Evolutionary conservation across 2,113 vertebrate genomes (phyloP), one percentile per base, ranked within the genome.

Genomic region (Ctenodactylus gundi): DNA sequence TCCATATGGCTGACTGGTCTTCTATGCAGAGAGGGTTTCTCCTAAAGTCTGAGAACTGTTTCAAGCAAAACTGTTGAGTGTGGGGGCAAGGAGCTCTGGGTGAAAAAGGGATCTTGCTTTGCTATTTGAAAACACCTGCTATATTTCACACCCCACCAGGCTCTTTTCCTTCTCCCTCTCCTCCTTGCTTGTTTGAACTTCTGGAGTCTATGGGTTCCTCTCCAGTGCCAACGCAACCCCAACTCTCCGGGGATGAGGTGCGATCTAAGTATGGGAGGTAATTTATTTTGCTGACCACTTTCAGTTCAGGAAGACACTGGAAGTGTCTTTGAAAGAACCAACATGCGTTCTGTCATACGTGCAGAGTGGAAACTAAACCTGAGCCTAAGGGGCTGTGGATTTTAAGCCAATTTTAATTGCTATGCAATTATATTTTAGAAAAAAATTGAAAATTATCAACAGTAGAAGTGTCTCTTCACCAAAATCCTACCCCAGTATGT

Each of bases 381-480:
- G 21, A 49, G 6, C 36, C 49, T 88, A 29, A 84, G 44, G 36
- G 49, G 17, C 31, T 81, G 17, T 44, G 29, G 9, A 29, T 68
- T 85, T 46, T 39, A 60, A 90, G 76, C 81, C 75, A 53, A 55
- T 65, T 49, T 41, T 72, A 81, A 90, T n/a, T n/a, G n/a, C n/a
- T 85, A 81, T 31, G 17, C 39, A 67, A 36, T 85, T 55, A 55
- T 23, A 39, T n/a, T 85, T 51, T 62, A 67, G 60, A 73, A 60
- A 80, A 83, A 91, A 90, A 58, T 80, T 58, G 76, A 70, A 88
- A 82, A 88, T 60, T 44, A 68, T 73, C 44, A 67, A n/a, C 20
- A 21, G 36, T 89, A 20, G 3, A 65, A 49, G 49, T 51, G 27
- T 78, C 72, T 20, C 7, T n/a, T n/a, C 2, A 65, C 11, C 10